A percentile compares a stretch with the other conserved stretches of the same genome.
Evolutionary conservation across 2,888 invertebrate genomes (phyloP).

Genomic region (Aelia acuminata): DNA sequence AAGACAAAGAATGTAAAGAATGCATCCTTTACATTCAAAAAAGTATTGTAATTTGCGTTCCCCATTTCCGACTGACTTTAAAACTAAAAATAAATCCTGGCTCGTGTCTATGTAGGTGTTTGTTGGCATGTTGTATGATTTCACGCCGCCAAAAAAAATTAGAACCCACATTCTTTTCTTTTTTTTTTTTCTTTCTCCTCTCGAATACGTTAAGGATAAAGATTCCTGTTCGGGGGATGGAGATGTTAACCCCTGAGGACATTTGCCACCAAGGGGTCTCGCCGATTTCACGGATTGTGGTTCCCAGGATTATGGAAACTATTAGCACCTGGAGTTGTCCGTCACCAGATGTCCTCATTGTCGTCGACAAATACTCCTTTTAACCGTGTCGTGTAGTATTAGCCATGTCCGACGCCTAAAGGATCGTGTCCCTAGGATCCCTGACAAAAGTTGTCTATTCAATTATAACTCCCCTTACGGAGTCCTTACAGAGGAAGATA

Average conservation of each 20-base stretch:
- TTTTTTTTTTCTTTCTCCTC: neutral
- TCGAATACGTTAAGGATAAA: conserved; percentile 4
- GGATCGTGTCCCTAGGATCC: neutral
- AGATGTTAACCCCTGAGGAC: conserved; percentile 11
- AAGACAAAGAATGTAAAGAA: too few relatives aligned
- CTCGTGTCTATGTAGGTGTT: too few relatives aligned
- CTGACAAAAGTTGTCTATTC: neutral
- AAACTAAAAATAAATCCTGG: too few relatives aligned
- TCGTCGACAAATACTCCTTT: conserved; percentile 21
- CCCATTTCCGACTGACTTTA: too few relatives aligned
- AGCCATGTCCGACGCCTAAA: neutral
- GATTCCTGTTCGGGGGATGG: neutral
- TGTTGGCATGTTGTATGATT: neutral
- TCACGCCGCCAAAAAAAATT: neutral
- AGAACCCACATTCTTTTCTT: neutral
- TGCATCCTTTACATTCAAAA: too few relatives aligned
- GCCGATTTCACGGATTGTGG: conserved; percentile 32
- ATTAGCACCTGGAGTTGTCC: conserved; percentile 28
- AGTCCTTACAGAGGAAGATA: neutral
- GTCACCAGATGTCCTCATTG: conserved; percentile 21
- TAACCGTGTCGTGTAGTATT: conserved; percentile 23
- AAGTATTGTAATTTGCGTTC: too few relatives aligned
- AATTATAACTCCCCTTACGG: neutral
- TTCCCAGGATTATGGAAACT: conserved; percentile 28
- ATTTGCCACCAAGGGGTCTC: conserved; percentile 13